Conservation (phyloP, 1,140 invertebrate species). For the Stegodyphus mimosarum region DNA sequence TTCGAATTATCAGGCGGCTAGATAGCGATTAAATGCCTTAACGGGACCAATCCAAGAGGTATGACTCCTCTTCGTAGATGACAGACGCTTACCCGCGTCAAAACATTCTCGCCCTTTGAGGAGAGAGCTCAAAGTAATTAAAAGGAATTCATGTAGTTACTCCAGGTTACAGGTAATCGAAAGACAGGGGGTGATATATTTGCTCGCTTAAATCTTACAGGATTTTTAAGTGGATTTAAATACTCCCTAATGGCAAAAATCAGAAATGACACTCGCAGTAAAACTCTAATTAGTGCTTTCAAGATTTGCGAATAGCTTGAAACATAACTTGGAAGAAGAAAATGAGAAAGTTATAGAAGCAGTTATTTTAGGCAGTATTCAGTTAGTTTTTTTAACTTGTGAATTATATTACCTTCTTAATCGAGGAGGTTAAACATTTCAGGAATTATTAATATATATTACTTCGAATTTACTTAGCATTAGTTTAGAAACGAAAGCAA, state of each 20-base stretch:
- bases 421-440: too few relatives aligned
- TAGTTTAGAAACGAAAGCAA: too few relatives aligned
- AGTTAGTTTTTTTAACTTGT: not conserved
- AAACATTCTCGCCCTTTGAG: conserved; percentile 1
- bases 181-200: conserved; percentile 41
- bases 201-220: conserved; percentile 39
- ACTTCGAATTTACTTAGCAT: too few relatives aligned
- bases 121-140: conserved; percentile 21
- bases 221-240: conserved; percentile 56
- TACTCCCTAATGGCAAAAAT: conserved; percentile 48
- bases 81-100: conserved; percentile 2
- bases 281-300: conserved; percentile 36
- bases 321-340: conserved; percentile 19
- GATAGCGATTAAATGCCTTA: conserved; percentile 37
- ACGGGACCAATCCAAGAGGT: conserved; percentile 7
- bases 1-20: conserved; percentile 1
- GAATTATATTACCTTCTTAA: too few relatives aligned
- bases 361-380: not conserved
- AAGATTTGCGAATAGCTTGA: conserved; percentile 12
- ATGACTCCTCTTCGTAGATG: conserved; percentile 1
- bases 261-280: conserved; percentile 36
- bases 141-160: conserved; percentile 48
- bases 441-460: too few relatives aligned
- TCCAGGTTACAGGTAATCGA: conserved; percentile 36
- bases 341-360: conserved; percentile 23